Percentiles rank a stretch among this genome's conserved stretches.
Evolutionary conservation across 2,797 vertebrate genomes (phyloP).

Genomic region (Characodon lateralis): DNA sequence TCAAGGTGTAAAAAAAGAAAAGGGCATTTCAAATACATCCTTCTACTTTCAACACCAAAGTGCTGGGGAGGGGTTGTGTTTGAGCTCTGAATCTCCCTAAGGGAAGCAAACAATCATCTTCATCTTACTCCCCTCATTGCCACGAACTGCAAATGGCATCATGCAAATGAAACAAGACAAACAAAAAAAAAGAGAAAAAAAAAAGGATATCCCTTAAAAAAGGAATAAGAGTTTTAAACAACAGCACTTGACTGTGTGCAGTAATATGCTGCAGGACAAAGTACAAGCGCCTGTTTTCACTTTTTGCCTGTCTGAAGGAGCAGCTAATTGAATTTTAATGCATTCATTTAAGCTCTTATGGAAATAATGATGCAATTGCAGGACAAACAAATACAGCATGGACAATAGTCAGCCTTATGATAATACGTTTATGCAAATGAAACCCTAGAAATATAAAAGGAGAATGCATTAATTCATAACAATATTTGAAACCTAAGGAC

Average conservation of each 20-base stretch:
- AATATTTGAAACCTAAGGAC: slow-evolving; percentile 41
- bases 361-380: slow-evolving; percentile 52
- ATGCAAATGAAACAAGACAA: slow-evolving; percentile 69
- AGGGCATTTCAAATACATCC: slow-evolving; percentile 71
- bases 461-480: slow-evolving; percentile 17
- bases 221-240: slow-evolving; percentile 57
- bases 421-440: slow-evolving; percentile 46
- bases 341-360: slow-evolving; percentile 58
- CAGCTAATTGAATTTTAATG: slow-evolving; percentile 66
- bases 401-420: slow-evolving; percentile 30
- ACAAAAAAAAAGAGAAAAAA: slow-evolving; percentile 17
- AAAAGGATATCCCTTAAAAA: slow-evolving; percentile 43
- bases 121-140: slow-evolving; percentile 41
- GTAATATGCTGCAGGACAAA: slow-evolving; percentile 53
- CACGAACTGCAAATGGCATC: slow-evolving; percentile 37
- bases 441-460: slow-evolving; percentile 31
- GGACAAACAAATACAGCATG: slow-evolving; percentile 50
- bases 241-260: slow-evolving; percentile 45
- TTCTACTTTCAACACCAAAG: slow-evolving; percentile 46
- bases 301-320: slow-evolving; percentile 40
- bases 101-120: slow-evolving; percentile 51
- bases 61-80: slow-evolving; percentile 24
- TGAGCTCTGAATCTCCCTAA: slow-evolving; percentile 32
- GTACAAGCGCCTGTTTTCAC: slow-evolving; percentile 42
- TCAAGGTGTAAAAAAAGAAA: slow-evolving; percentile 39